These are phyloP conservation scores for Aramus guarauna DNA, from an alignment of 2,113 vertebrate species.

Conservation along the genomic window DNA sequence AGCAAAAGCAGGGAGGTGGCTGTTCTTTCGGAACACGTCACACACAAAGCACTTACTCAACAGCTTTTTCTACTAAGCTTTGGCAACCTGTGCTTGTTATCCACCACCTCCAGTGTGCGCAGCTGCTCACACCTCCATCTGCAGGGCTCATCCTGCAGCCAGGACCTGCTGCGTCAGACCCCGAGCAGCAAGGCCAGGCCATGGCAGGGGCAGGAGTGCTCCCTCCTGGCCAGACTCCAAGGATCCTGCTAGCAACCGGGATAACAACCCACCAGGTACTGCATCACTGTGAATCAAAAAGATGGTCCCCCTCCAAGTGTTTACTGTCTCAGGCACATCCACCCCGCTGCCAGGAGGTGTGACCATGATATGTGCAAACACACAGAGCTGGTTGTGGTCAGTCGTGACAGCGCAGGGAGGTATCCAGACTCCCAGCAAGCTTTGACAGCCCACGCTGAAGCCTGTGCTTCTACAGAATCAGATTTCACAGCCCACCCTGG, in stretches of 20 bases:
- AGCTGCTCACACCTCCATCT: background rate
- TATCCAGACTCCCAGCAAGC: too few relatives aligned
- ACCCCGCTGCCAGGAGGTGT: background rate
- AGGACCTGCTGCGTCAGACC: background rate
- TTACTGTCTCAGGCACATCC: background rate
- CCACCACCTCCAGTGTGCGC: accelerated
- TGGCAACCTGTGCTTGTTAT: background rate
- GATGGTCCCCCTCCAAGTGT: background rate
- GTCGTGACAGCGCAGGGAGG: accelerated
- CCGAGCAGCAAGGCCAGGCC: background rate
- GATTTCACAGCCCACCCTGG: background rate
- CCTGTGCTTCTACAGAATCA: background rate
- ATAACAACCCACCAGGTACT: too few relatives aligned
- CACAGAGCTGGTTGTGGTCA: accelerated
- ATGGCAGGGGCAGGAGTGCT: accelerated
- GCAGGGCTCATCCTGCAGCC: background rate
- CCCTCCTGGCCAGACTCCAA: background rate
- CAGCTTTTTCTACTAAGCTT: background rate
- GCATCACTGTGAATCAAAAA: background rate
- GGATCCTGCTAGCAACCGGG: background rate
- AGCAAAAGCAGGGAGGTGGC: background rate
- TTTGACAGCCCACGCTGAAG: background rate
- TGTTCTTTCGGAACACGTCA: background rate
- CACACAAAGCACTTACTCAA: background rate
- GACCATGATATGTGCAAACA: accelerated